Base-by-base conservation (phyloP, 2,888 invertebrate genomes). In the Aromia moschata region DNA sequence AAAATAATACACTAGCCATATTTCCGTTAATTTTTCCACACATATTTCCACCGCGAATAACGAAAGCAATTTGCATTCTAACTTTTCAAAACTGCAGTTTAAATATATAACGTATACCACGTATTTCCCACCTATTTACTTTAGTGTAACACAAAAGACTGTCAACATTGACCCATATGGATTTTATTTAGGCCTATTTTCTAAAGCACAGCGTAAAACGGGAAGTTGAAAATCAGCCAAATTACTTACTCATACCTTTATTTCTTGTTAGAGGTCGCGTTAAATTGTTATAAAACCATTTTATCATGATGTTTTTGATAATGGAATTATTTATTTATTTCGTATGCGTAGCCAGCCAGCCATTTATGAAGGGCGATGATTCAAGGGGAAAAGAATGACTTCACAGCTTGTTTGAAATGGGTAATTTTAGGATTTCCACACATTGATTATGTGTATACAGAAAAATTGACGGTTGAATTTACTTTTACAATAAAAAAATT, bases 141-240 rank as follows among this genome's bases (percentile, higher is more conserved):
- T 40, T 40, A 44, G n/a, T 25, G n/a, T 25, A 10, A 17, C 38
- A 49, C 38, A 49, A 53, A 53, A 33, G 36, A 37, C 12, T 38
- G 43, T 51, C 18, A 31, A 59, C 60, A 60, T 60, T 60, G 60
- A 57, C 53, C 49, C 30, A 17, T 37, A 20, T 47, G 14, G 45
- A 30, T 7, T 33, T 11, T 11, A 33, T 60, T 53, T 46, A 33
- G 31, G 7, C n/a, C 52, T 40, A 57, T 60, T 57, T 55, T 52
- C 51, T 30, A 40, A 53, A 10, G 60, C 56, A 56, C 12, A 53
- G 40, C 56, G 41, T 47, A 46, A 60, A 53, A 56, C 56, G 55
- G 56, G 56, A 60, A 56, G 56, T 56, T n/a, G 7, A 16, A 49
- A 51, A 59, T 55, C n/a, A 56, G 44, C 20, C 17, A 17, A 56